phyloP scores from a whole-genome alignment of 2,888 invertebrate genomes.

The Oegoconia quadripuncta region DNA sequence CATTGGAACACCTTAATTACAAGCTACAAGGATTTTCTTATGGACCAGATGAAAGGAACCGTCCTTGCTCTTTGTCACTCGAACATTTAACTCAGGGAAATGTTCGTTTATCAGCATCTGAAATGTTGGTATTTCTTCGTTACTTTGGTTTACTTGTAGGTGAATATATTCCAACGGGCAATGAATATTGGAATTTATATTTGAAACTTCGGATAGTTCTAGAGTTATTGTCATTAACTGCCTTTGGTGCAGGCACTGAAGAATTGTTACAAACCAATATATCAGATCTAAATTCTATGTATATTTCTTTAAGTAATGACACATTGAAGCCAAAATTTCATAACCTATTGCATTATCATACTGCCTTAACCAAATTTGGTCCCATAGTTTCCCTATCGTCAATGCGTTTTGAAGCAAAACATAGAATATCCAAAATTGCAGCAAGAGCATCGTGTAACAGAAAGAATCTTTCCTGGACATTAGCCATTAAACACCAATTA shows the following conservation, averaged over 20 bases:
- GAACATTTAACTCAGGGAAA: no score
- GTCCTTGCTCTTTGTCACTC: not conserved
- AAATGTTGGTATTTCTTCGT: slow-evolving; percentile 5
- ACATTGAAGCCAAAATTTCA: slow-evolving; percentile 5
- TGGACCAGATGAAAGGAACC: slow-evolving; percentile 3
- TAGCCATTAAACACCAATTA: slow-evolving; percentile 15
- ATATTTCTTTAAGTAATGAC: not conserved
- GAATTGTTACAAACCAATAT: not conserved
- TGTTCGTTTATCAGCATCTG: not conserved
- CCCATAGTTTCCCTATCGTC: not conserved
- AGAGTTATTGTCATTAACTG: not conserved
- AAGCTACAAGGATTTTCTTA: slow-evolving; percentile 2
- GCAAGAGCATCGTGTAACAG: slow-evolving; percentile 13
- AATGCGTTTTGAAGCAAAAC: slow-evolving; percentile 1
- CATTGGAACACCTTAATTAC: slow-evolving; percentile 3
- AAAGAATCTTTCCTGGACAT: slow-evolving; percentile 11
- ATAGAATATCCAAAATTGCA: slow-evolving; percentile 14
- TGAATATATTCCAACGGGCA: not conserved
- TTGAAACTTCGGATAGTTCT: not conserved
- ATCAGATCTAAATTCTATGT: slow-evolving; percentile 4
- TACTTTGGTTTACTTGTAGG: slow-evolving; percentile 10
- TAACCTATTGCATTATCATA: not conserved
- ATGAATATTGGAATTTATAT: not conserved
- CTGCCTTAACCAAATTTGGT: not conserved
- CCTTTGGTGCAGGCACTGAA: not conserved